These are phyloP conservation scores for Drosophila miranda DNA, from an alignment of 1,140 invertebrate species.

Conservation along the genomic window DNA sequence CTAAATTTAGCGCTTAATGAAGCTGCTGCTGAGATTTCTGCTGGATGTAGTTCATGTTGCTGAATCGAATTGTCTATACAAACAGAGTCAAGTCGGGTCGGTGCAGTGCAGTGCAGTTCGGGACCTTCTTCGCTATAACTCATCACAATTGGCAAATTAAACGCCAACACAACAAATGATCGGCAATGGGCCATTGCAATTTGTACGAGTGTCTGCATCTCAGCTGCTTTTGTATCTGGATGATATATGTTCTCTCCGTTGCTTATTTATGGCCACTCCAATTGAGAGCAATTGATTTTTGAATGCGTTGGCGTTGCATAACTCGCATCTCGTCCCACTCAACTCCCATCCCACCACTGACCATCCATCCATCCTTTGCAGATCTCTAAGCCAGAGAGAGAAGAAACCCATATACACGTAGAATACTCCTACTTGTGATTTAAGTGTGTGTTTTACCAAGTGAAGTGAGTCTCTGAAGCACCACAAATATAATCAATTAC, in stretches of 20 bases:
- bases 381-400: constrained; percentile 36
- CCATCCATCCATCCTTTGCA: constrained; percentile 45
- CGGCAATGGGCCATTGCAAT: constrained; percentile 64
- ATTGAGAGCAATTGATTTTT: constrained; percentile 80
- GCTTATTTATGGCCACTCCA: constrained; percentile 73
- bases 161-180: constrained; percentile 78
- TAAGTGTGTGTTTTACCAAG: constrained; percentile 41
- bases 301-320: constrained; percentile 73
- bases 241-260: constrained; percentile 70
- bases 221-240: constrained; percentile 17
- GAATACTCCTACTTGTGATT: constrained; percentile 35
- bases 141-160: constrained; percentile 81
- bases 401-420: constrained; percentile 33
- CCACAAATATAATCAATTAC: constrained; percentile 43
- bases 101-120: constrained; percentile 19
- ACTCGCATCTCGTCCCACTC: constrained; percentile 24
- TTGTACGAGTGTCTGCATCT: constrained; percentile 30
- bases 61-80: constrained; percentile 56
- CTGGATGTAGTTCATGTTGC: constrained; percentile 8
- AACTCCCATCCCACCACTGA: constrained; percentile 17
- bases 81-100: constrained; percentile 44
- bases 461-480: constrained; percentile 43
- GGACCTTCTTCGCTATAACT: constrained; percentile 56
- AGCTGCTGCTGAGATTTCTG: constrained; percentile 45
- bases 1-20: constrained; percentile 81